Base-by-base conservation (phyloP, 2,888 invertebrate species). In the Pollenia griseotomentosa region DNA sequence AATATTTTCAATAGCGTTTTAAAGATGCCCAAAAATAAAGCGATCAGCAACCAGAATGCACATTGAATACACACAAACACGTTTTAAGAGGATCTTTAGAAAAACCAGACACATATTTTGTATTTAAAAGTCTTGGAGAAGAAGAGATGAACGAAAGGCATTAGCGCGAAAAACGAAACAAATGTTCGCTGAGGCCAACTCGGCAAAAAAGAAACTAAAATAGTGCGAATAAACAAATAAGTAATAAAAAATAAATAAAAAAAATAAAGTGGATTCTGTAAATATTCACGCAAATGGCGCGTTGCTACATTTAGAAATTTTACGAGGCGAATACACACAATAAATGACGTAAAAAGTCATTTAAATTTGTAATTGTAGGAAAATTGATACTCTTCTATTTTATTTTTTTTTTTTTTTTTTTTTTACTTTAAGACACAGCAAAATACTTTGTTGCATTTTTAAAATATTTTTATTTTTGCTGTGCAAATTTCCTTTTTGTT, bases 391-490 rank as follows among this genome's bases (percentile, higher is more conserved):
- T 66, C 42, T 42, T 46, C 12, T 44, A 11, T 55, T 33, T 23
- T 6, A 11, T 9, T 11, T 12, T 19, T 19, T 55, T 10, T 42
- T 11, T 9, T 2, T 53, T 7, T n/a, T 1, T 4, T 1, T 11
- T 5, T 10, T 14, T 53, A 68, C n/a, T n/a, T 14, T 70, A 44
- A 2, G 55, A 48, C 1, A 5, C 42, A 12, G 55, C 23, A 59
- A 66, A 84, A 74, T 68, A 73, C 68, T 79, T 23, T 79, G 83
- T 79, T 79, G 79, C 83, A 79, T 80, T 70, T 71, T 70, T 63
- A 2, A 48, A 46, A 77, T 68, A n/a, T 73, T 65, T 73, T 57
- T 59, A 14, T 12, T 63, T 42, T 44, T 53, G 2, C 46, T 65
- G 14, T 78, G 1, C 12, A 10, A 46, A 42, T 70, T 74, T 70